Percentiles rank a stretch among this genome's conserved stretches.
phyloP scores from a whole-genome alignment of 2,113 vertebrate species.

The Nymphicus hollandicus region DNA sequence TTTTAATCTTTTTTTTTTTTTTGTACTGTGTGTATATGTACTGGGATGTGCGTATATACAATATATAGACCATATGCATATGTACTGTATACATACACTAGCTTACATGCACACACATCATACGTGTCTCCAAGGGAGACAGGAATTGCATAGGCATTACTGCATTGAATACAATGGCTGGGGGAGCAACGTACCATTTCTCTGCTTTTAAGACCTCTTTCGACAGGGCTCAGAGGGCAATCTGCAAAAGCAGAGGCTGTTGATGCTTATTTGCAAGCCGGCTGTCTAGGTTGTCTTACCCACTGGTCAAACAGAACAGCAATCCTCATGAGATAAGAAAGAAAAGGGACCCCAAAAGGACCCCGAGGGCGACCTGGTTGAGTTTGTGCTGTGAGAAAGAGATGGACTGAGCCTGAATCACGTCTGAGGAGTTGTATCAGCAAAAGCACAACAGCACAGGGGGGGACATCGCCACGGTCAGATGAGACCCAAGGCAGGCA shows the following conservation, averaged over 20 bases:
- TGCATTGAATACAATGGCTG: slow-evolving; percentile 61
- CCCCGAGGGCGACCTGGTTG: not conserved
- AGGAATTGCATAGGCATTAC: slow-evolving; percentile 80
- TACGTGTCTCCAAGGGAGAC: slow-evolving; percentile 66
- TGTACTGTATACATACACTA: slow-evolving; percentile 68
- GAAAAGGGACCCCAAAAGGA: not conserved
- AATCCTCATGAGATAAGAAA: not conserved
- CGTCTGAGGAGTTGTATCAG: not conserved
- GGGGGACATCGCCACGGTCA: not conserved
- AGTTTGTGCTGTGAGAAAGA: slow-evolving; percentile 40
- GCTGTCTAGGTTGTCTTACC: not conserved
- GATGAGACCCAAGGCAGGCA: not conserved
- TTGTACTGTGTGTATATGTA: slow-evolving; percentile 72
- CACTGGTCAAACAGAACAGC: not conserved
- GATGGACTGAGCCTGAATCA: not conserved
- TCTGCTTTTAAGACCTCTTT: slow-evolving; percentile 61
- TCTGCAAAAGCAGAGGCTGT: slow-evolving; percentile 19
- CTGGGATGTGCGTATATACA: slow-evolving; percentile 73
- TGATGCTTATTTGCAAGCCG: not conserved
- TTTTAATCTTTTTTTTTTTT: slow-evolving; percentile 62
- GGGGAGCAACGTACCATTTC: slow-evolving; percentile 68
- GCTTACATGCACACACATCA: slow-evolving; percentile 69
- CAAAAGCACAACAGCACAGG: not conserved
- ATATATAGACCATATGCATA: slow-evolving; percentile 65
- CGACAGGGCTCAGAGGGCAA: not conserved